Percentiles rank a stretch among this genome's conserved stretches.
phyloP scores from a whole-genome alignment of 2,113 vertebrate species.

The Centropus bengalensis region DNA sequence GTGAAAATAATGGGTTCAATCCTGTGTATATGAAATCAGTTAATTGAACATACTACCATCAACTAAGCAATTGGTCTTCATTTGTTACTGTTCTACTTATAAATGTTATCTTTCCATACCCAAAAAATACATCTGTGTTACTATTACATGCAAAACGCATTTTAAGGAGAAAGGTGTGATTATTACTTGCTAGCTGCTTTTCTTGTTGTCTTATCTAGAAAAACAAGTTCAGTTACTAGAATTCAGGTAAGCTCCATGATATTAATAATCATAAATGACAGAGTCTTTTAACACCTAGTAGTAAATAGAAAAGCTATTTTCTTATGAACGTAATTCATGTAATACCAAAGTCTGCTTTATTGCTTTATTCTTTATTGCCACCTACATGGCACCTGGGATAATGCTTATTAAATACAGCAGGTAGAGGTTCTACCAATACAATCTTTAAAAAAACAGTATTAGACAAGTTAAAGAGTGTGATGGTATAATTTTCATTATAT shows the following conservation, averaged over 20 bases:
- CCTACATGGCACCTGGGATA: background rate
- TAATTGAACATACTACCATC: background rate
- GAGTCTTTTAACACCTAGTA: constrained; percentile 51
- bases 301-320: constrained; percentile 13
- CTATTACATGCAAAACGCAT: background rate
- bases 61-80: background rate
- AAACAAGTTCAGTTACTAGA: background rate
- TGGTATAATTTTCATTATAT: background rate
- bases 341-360: background rate
- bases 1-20: constrained; percentile 23
- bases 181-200: background rate
- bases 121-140: background rate
- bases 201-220: background rate
- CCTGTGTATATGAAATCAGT: background rate
- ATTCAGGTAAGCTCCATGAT: background rate
- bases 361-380: background rate
- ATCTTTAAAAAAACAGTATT: background rate
- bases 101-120: background rate
- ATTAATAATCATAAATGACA: constrained; percentile 22
- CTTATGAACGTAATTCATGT: background rate
- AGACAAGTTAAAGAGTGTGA: background rate
- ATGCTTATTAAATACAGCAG: background rate
- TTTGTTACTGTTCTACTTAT: background rate
- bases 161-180: background rate
- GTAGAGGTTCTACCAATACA: background rate